These are phyloP conservation scores for Aix galericulata DNA, from an alignment of 2,113 vertebrate species.

Conservation along the genomic window DNA sequence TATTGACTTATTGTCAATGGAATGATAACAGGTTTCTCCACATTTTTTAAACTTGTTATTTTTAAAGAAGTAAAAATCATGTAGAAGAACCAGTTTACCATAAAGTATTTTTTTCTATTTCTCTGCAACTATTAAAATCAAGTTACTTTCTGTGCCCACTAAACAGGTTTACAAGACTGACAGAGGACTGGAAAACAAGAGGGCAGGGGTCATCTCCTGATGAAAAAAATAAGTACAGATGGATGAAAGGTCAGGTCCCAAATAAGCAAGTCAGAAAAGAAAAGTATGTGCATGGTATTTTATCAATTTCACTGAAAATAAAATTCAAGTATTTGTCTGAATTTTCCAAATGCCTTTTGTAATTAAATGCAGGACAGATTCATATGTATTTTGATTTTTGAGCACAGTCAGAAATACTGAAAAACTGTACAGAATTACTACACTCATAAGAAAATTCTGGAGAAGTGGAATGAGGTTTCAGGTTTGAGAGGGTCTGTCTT, in stretches of 20 bases:
- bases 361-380: neutral
- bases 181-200: neutral
- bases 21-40: neutral
- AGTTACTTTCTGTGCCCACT: neutral
- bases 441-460: neutral
- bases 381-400: neutral
- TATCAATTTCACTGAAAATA: neutral
- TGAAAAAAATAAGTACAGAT: neutral
- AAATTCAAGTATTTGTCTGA: neutral
- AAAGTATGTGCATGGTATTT: neutral
- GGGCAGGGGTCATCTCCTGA: neutral
- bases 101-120: neutral
- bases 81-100: neutral
- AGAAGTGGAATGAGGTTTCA: neutral
- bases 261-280: neutral
- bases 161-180: neutral
- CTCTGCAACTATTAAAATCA: neutral
- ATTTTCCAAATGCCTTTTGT: neutral
- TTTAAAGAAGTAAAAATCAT: neutral
- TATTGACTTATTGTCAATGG: neutral
- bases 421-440: neutral
- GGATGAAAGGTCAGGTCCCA: neutral
- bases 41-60: neutral
- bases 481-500: neutral
- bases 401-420: neutral